Conservation (phyloP, 2,113 vertebrate genomes). For the Ondatra zibethicus region DNA sequence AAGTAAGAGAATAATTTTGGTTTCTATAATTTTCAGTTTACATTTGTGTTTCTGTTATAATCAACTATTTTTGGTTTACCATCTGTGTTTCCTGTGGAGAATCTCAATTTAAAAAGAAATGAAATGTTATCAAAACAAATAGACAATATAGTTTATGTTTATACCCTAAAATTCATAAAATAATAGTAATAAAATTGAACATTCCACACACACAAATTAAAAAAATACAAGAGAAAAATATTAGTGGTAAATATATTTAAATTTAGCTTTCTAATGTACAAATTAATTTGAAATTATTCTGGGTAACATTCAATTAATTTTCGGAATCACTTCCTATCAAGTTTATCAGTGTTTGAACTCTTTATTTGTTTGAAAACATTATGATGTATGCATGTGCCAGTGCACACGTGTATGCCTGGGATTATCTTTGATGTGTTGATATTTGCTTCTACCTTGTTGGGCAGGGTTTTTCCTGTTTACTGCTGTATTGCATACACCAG, state of each 20-base stretch:
- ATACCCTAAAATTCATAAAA: neutral
- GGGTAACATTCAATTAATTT: neutral
- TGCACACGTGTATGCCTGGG: too few species aligned
- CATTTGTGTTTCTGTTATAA: neutral
- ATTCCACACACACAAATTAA: neutral
- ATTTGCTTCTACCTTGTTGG: neutral
- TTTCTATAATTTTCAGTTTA: neutral
- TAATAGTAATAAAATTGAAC: neutral
- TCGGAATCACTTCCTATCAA: neutral
- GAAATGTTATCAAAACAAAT: neutral
- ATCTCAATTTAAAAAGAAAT: neutral
- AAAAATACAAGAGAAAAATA: neutral
- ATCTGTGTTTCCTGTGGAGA: neutral
- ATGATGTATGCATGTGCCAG: neutral
- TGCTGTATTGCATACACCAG: neutral
- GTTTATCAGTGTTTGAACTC: accelerated
- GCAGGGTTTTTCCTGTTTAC: too few species aligned
- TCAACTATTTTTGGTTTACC: neutral
- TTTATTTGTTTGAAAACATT: neutral
- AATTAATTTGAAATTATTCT: neutral
- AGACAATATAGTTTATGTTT: neutral
- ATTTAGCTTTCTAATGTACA: neutral
- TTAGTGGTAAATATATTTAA: neutral
- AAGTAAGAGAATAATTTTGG: neutral
- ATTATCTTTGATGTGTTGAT: too few species aligned